Base-by-base conservation (phyloP, 2,888 invertebrate species). In the Himalopsyche japonica region DNA sequence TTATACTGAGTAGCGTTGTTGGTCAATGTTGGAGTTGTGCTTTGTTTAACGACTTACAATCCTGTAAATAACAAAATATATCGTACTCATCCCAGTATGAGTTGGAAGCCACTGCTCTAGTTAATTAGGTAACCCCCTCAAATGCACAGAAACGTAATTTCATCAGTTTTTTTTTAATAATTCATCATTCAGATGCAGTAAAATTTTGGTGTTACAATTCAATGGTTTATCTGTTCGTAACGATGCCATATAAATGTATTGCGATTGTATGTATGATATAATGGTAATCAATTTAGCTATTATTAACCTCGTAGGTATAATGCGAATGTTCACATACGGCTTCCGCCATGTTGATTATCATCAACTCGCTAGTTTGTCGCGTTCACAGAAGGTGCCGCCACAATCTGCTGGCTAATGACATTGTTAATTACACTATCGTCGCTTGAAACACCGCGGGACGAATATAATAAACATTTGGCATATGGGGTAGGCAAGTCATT, bases 351-450 rank as follows among this genome's bases (percentile, higher is more conserved):
- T 76, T 32, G 32, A 76, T 34, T 30, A 32, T 32, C 76, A 30
- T 34, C 32, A 24, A 7, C 76, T 32, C 76, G 20, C 76, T 30
- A 34, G 76, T 76, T 30, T 76, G 76, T 32, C 76, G 76, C 76
- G 20, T 20, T 18, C 3, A 76, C 34, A 76, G 20, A 85, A 85
- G 70, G 47, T 78, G 70, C 24, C 79, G 79, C 64, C 81, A 78
- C 81, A 79, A 82, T 70, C 64, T 76, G 30, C 81, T 79, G 76
- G 57, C 82, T 86, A 85, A 86, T 85, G 83, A 84, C 86, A 85
- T 81, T 81, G 86, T 82, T 86, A 86, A 86, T 86, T 86, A 86
- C 80, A 82, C 64, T 81, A 81, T 27, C 34, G 47, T 8, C 64
- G 57, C 30, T 81, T 70, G 37, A 64, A 37, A 82, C 70, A 43